Base-by-base conservation (phyloP, 2,888 invertebrate species). In the Dendrolimus pini region DNA sequence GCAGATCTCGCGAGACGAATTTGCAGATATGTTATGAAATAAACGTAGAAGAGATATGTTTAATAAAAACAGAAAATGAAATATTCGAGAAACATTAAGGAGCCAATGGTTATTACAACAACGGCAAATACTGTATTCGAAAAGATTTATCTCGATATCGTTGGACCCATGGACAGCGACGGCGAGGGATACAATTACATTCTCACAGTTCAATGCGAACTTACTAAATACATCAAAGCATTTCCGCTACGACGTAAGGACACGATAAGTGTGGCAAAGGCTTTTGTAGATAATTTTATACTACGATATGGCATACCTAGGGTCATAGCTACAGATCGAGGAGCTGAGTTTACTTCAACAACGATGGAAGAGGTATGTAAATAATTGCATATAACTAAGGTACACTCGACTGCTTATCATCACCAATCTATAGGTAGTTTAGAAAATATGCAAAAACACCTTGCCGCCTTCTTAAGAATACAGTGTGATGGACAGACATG, bases 401-500 rank as follows among this genome's bases (percentile, higher is more conserved):
- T 60, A 7, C 52, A 54, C 12, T 61, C 64, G 0, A 64, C 64
- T 1, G 59, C 64, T 7, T 63, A 66, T 18, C 62, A 63, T 52
- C 64, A 62, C n/a, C 55, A 66, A 47, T 54, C 56, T 7, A 56
- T 66, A n/a, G 65, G 63, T 8, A 18, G 59, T 1, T 30, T 63
- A 12, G 65, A 63, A 55, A 65, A 65, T 52, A 52, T 56, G 9
- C 62, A 62, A 42, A 65, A 63, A 57, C 41, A 30, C 14, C 54
- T 63, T 14, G 60, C 56, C 8, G 53, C 61, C 8, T 65, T 41
- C 41, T 55, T 63, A 30, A 30, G 61, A 54, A 60, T 60, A 1
- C 58, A 58, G 41, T 59, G 57, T 30, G 55, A 58, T 52, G 53
- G 54, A 57, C 54, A 61, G 14, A 55, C 56, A 2, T 65, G 65